Conservation (phyloP, 2,888 invertebrate genomes). For the Ptychoptera albimana region DNA sequence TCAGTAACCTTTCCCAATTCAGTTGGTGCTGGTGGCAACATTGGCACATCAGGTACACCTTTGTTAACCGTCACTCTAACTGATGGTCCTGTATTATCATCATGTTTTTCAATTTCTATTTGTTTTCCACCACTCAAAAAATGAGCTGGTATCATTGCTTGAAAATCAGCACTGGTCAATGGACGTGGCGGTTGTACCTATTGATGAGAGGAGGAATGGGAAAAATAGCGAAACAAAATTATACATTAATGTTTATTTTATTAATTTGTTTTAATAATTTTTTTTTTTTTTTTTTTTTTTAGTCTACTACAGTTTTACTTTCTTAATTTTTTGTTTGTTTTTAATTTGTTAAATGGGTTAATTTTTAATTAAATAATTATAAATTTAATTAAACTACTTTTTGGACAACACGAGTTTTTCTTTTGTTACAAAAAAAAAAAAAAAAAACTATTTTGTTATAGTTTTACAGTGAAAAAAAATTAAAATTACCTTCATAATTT, state of each 20-base stretch:
- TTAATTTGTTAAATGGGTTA: too few relatives aligned
- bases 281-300: slow-evolving; percentile 1
- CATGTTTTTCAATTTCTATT: slow-evolving; percentile 32
- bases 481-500: too few relatives aligned
- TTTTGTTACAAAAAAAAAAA: too few relatives aligned
- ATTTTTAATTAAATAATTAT: too few relatives aligned
- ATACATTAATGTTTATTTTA: not conserved
- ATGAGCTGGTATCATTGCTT: slow-evolving; percentile 87
- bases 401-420: too few relatives aligned
- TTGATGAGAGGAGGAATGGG: slow-evolving; percentile 1
- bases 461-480: too few relatives aligned
- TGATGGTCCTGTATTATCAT: slow-evolving; percentile 25
- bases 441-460: too few relatives aligned
- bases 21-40: slow-evolving; percentile 69
- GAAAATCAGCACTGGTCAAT: slow-evolving; percentile 86
- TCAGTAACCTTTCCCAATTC: slow-evolving; percentile 79
- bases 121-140: slow-evolving; percentile 76
- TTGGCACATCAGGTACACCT: slow-evolving; percentile 46
- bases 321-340: not conserved
- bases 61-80: slow-evolving; percentile 80
- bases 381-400: too few relatives aligned
- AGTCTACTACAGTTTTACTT: not conserved
- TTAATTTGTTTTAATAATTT: not conserved
- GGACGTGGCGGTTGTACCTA: slow-evolving; percentile 43
- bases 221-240: slow-evolving; percentile 4